These are phyloP conservation scores for Grallaria varia DNA, from an alignment of 2,113 vertebrate genomes.

Conservation along the genomic window DNA sequence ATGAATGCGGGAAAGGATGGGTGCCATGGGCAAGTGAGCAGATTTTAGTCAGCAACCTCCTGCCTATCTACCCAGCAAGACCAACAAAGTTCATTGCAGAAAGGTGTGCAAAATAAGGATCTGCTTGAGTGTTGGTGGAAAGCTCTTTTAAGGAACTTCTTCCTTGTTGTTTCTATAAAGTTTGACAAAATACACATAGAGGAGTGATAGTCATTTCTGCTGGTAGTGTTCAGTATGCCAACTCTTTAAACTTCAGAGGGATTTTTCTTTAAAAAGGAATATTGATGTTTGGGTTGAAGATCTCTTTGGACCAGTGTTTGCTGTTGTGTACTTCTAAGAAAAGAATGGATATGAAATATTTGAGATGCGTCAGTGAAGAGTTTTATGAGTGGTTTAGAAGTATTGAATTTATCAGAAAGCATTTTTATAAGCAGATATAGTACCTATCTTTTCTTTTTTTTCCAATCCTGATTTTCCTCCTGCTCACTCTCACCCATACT, in stretches of 20 bases:
- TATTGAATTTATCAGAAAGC: not conserved
- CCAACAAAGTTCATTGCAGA: not conserved
- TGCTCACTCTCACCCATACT: not conserved
- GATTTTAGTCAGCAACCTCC: not conserved
- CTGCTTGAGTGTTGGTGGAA: not conserved
- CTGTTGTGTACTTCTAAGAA: not conserved
- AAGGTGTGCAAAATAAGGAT: not conserved
- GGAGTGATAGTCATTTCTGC: not conserved
- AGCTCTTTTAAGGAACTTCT: not conserved
- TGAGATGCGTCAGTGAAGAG: not conserved
- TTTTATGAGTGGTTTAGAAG: not conserved
- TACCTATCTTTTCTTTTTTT: not conserved
- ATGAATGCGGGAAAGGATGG: not conserved
- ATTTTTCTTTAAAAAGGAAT: not conserved
- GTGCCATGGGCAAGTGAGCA: not conserved
- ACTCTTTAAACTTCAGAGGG: not conserved
- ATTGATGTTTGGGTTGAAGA: not conserved
- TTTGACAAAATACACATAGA: not conserved
- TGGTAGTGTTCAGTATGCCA: not conserved
- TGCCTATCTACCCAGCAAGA: not conserved
- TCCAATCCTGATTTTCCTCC: not conserved
- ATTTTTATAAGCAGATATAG: not conserved
- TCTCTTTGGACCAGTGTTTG: not conserved
- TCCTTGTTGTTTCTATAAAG: not conserved
- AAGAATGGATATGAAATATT: not conserved